Conservation (phyloP, 2,888 invertebrate genomes). For the Hoplodrina blanda region DNA sequence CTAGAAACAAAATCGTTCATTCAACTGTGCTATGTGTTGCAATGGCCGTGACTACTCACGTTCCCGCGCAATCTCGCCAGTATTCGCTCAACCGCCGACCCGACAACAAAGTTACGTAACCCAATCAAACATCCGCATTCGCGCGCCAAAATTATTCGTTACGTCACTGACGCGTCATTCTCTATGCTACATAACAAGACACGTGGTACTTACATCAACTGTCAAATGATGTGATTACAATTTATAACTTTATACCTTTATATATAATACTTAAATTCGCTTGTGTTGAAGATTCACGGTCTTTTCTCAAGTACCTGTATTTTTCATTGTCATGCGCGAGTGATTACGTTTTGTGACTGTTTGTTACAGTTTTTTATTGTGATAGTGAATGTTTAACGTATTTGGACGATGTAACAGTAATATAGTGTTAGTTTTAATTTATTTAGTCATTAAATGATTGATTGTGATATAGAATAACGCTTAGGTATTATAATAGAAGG, state of each 20-base stretch:
- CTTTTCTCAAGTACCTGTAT: conserved; percentile 35
- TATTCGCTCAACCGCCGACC: conserved; percentile 30
- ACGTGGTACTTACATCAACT: conserved; percentile 51
- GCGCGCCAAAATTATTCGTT: conserved; percentile 52
- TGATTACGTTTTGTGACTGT: conserved; percentile 39
- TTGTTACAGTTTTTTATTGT: conserved; percentile 18
- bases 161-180: conserved; percentile 57
- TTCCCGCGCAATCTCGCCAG: conserved; percentile 34
- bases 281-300: conserved; percentile 5
- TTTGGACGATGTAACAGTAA: conserved; percentile 44
- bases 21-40: conserved; percentile 20
- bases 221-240: conserved; percentile 32
- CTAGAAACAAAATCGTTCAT: conserved; percentile 34
- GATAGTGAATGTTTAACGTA: conserved; percentile 18
- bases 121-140: conserved; percentile 35
- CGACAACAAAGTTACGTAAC: conserved; percentile 34
- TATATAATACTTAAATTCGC: conserved; percentile 20
- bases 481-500: conserved; percentile 38
- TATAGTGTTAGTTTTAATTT: conserved; percentile 28
- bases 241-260: not conserved
- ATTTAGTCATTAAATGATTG: conserved; percentile 35
- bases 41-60: conserved; percentile 26
- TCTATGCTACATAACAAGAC: conserved; percentile 12
- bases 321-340: conserved; percentile 53
- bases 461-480: conserved; percentile 45